phyloP scores from a whole-genome alignment of 2,888 invertebrate species.

The Nemapogon koenigi region DNA sequence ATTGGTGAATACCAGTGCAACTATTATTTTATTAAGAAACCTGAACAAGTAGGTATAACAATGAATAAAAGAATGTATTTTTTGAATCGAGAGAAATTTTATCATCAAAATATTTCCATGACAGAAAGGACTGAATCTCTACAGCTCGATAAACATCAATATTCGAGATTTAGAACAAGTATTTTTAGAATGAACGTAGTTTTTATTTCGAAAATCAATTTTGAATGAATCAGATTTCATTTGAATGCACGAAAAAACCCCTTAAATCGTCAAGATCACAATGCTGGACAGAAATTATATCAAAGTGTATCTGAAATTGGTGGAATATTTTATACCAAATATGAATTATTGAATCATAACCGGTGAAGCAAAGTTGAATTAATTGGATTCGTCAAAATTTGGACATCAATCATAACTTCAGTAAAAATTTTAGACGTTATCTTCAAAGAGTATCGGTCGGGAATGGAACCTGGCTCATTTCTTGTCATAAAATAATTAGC shows the following conservation, averaged over 20 bases:
- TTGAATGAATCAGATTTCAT: background rate
- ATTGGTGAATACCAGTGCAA: too few species aligned
- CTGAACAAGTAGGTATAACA: too few species aligned
- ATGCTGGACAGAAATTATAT: constrained; percentile 31
- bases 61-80: too few species aligned
- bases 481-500: constrained; percentile 1
- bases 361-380: constrained; percentile 29
- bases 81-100: too few species aligned
- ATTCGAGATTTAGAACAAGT: background rate
- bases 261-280: constrained; percentile 6
- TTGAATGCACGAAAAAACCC: background rate
- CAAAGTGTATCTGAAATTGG: constrained; percentile 25
- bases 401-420: constrained; percentile 51
- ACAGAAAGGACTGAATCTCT: too few species aligned
- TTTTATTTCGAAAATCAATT: background rate
- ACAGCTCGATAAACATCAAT: background rate
- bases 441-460: constrained; percentile 33
- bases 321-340: constrained; percentile 1
- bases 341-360: constrained; percentile 7
- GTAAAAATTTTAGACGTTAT: constrained; percentile 39
- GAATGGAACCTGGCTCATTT: constrained; percentile 1
- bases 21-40: too few species aligned
- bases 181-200: background rate
- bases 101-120: too few species aligned
- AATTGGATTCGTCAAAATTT: constrained; percentile 42